These are phyloP conservation scores for Nilaparvata lugens DNA, from an alignment of 1,140 invertebrate species.

Conservation along the genomic window DNA sequence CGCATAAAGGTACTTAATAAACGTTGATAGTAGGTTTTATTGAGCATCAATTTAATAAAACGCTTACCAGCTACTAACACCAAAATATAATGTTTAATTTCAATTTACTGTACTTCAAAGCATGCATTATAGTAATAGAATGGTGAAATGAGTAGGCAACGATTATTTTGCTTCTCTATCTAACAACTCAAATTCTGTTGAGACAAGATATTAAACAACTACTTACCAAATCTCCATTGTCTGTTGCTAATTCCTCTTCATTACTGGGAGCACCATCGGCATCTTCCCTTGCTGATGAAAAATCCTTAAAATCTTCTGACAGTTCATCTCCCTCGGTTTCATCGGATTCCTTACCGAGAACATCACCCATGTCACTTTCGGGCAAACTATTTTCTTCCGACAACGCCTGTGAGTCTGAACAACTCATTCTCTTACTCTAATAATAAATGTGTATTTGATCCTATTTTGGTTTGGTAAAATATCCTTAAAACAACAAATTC, in stretches of 20 bases:
- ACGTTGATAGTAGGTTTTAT: too few species aligned
- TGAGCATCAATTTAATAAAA: too few species aligned
- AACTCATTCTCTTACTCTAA: conserved; percentile 24
- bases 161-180: too few species aligned
- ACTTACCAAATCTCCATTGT: conserved; percentile 11
- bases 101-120: too few species aligned
- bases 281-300: conserved; percentile 20
- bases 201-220: neutral
- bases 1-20: too few species aligned
- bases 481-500: neutral
- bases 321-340: conserved; percentile 25
- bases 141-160: too few species aligned
- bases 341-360: conserved; percentile 31
- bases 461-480: neutral
- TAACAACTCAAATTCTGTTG: too few species aligned
- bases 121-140: too few species aligned
- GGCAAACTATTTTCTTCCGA: conserved; percentile 20
- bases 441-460: neutral
- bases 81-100: too few species aligned
- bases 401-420: conserved; percentile 23
- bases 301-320: conserved; percentile 12
- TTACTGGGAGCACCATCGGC: conserved; percentile 13
- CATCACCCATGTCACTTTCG: conserved; percentile 31
- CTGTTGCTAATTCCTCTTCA: conserved; percentile 15
- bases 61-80: too few species aligned